Evolutionary conservation across 2,797 vertebrate genomes (phyloP), one percentile per base, ranked within the genome.

Genomic region (Liparis tanakae): DNA sequence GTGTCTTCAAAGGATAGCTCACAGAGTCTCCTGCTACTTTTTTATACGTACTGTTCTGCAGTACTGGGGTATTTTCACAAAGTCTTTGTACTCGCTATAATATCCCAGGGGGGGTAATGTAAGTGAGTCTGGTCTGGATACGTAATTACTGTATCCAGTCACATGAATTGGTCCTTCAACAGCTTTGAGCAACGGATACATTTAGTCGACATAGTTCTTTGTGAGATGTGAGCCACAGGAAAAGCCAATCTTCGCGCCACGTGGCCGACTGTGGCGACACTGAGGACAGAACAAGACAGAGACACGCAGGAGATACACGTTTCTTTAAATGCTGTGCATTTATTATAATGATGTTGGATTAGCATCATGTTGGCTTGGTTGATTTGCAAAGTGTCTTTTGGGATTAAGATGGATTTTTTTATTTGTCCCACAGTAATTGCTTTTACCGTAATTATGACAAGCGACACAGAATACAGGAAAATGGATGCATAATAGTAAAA

Each of bases 1-100:
- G 37, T 15, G 65, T 81, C 59, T 83, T 78, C 62, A 68, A 77
- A 39, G 63, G 66, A 66, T 30, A 67, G 59, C 67, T 67, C 66
- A 15, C 39, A 74, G 56, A 13, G 71, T 36, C 37, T 58, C 30
- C 37, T 10, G 12, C 22, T 34, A 33, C 22, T 33, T 69, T 69
- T 70, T 70, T 43, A 48, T 1, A 36, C 30, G 22, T 34, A 18
- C 50, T 58, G 44, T 55, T 15, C 64, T 46, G 60, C 51, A 79
- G 51, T 22, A 25, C 48, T 53, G 44, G 43, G 34, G 14, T 15
- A 20, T 58, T 36, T 48, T 43, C 9, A 70, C 34, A 58, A 74
- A 68, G 17, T 58, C 48, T 50, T 33, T 69, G 20, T 68, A 18
- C 62, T 60, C n/a, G 37, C 36, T 66, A 30, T 51, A 39, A 55